Evolutionary conservation across 2,888 invertebrate genomes (phyloP), one percentile per base, ranked within the genome.

Genomic region (Eristalis tenax): DNA sequence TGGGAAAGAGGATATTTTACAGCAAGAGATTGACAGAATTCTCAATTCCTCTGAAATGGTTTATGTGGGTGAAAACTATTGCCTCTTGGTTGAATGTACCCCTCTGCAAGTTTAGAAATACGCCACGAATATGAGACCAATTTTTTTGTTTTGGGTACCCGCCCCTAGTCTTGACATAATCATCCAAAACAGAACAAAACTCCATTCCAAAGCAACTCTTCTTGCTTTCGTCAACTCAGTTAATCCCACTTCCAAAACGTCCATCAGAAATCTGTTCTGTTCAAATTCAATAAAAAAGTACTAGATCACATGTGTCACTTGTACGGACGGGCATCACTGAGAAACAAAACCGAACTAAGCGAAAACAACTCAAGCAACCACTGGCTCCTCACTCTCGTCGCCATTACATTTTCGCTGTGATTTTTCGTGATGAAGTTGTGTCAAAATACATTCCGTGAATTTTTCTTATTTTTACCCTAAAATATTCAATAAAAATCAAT

Each of bases 361-460:
- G 87, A 79, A 80, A 76, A 43, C 59, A 64, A 76, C 68, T 74
- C 69, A 74, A 75, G 74, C 81, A 74, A 86, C 86, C 80, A 80
- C 76, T 80, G 69, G n/a, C 68, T 40, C 50, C 59, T 83, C 64
- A 76, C 61, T 65, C 75, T 70, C 50, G 74, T 83, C 87, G 87
- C 87, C 87, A 87, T 87, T 87, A 87, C 50, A 73, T 87, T 87
- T 83, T 87, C 87, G 87, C 83, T 87, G 87, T 87, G 83, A 80
- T 79, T 87, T 87, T 71, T 65, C 87, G 79, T 87, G 87, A 87
- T 87, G 76, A 65, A 66, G 6, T 69, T 87, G 83, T 87, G 87
- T 87, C 87, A 87, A 87, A 87, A 80, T 87, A 83, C 76, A 83
- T 87, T 83, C 83, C 87, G 79, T 83, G 26, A 38, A 71, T 71